Evolutionary conservation across 2,888 invertebrate species (phyloP).

Genomic region (Criorhina ranunculi): DNA sequence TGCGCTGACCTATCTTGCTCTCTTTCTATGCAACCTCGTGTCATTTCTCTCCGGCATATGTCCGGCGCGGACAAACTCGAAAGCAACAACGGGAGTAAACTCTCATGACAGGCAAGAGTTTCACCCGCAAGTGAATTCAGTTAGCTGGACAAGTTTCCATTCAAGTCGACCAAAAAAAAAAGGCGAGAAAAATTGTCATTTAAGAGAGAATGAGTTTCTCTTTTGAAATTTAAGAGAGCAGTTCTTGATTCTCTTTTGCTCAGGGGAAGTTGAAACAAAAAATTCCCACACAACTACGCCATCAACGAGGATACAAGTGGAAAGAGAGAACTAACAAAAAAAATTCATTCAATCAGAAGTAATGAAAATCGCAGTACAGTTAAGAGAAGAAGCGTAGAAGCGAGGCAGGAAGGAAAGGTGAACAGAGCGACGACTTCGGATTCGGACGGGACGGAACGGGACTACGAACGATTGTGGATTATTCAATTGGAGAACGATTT

Average conservation of each 20-base stretch:
- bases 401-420: not conserved
- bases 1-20: not conserved
- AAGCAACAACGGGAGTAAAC: slow-evolving; percentile 42
- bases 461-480: slow-evolving; percentile 30
- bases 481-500: slow-evolving; percentile 47
- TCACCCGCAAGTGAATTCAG: slow-evolving; percentile 57
- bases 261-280: not conserved
- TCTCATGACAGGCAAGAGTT: slow-evolving; percentile 55
- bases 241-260: not conserved
- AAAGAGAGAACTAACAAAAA: slow-evolving; percentile 10
- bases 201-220: not conserved
- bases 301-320: no score
- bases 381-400: not conserved
- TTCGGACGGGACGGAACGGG: no score
- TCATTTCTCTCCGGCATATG: slow-evolving; percentile 34
- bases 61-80: slow-evolving; percentile 22
- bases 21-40: slow-evolving; percentile 34
- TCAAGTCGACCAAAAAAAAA: slow-evolving; percentile 3
- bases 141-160: slow-evolving; percentile 8
- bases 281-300: not conserved
- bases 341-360: slow-evolving; percentile 33
- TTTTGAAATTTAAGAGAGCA: slow-evolving; percentile 18
- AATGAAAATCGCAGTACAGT: not conserved
- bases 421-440: not conserved
- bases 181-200: not conserved